Conservation (phyloP, 2,888 invertebrate genomes). For the Agonopterix heracliana region DNA sequence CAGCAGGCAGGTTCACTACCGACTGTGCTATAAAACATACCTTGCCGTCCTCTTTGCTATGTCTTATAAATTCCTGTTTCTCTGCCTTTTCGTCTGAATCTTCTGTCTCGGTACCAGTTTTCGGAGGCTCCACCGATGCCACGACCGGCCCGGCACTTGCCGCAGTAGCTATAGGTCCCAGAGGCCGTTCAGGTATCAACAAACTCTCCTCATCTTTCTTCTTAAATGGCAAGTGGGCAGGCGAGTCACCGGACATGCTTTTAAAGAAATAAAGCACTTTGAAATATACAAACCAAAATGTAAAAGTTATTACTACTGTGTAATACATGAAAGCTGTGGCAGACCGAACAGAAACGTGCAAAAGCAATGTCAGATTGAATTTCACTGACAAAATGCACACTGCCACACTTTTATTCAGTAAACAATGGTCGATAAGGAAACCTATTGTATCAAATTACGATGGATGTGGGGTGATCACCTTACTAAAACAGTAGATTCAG, state of each 20-base stretch:
- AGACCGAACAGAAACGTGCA: not conserved
- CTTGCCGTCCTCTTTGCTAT: slow-evolving; percentile 41
- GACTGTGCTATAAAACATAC: too few species aligned
- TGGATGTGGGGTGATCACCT: slow-evolving; percentile 35
- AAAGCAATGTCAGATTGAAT: slow-evolving; percentile 13
- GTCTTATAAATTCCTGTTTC: slow-evolving; percentile 38
- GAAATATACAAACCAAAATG: slow-evolving; percentile 9
- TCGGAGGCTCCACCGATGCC: slow-evolving; percentile 25
- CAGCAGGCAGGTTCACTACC: too few species aligned
- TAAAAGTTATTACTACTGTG: slow-evolving; percentile 12
- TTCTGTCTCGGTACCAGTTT: slow-evolving; percentile 29
- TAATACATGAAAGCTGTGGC: slow-evolving; percentile 13
- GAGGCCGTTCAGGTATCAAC: slow-evolving; percentile 37
- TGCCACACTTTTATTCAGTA: slow-evolving; percentile 23
- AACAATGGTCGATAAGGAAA: slow-evolving; percentile 32
- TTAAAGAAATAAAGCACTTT: slow-evolving; percentile 22
- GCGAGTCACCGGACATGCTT: slow-evolving; percentile 65
- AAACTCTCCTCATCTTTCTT: slow-evolving; percentile 55
- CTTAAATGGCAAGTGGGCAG: slow-evolving; percentile 42
- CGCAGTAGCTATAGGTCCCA: slow-evolving; percentile 25
- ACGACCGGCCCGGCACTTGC: slow-evolving; percentile 20
- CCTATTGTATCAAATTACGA: slow-evolving; percentile 18
- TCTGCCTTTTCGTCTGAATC: slow-evolving; percentile 49
- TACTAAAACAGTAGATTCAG: slow-evolving; percentile 37
- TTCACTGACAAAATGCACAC: slow-evolving; percentile 13